These are phyloP conservation scores for Bergia sp. DNA, from an alignment of 92 coral and sea anemone species.

Conservation along the genomic window DNA sequence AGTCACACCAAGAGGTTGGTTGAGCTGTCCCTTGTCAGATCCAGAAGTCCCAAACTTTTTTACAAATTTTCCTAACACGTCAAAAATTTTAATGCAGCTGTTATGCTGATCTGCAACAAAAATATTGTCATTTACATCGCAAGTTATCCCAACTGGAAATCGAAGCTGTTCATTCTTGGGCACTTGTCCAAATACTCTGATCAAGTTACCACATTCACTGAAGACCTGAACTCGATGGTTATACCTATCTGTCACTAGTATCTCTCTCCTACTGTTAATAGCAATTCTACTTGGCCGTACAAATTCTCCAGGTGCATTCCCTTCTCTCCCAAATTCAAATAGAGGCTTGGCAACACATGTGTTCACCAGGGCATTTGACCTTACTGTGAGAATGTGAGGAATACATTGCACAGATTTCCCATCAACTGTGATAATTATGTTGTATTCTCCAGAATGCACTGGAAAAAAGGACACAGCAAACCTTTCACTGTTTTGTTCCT, in stretches of 20 bases:
- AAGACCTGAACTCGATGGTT: slow-evolving; percentile 2
- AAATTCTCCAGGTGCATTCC: not conserved
- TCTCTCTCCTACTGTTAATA: not conserved
- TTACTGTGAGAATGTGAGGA: not conserved
- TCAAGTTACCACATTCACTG: not conserved
- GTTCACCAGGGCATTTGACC: not conserved
- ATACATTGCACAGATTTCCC: too few species aligned
- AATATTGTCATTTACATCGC: not conserved
- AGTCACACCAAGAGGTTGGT: slow-evolving; percentile 1
- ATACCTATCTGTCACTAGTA: not conserved
- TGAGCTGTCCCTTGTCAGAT: not conserved
- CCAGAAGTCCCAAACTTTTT: not conserved
- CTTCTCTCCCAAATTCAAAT: not conserved
- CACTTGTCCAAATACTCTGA: not conserved
- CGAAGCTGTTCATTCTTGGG: not conserved
- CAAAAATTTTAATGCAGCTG: not conserved
- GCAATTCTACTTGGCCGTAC: not conserved
- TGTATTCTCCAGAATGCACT: too few species aligned
- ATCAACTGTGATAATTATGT: too few species aligned
- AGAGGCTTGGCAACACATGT: not conserved
- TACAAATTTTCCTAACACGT: not conserved
- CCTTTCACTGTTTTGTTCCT: too few species aligned
- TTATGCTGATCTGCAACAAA: not conserved
- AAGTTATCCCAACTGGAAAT: slow-evolving; percentile 1
- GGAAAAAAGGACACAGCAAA: too few species aligned